Evolutionary conservation across 2,888 invertebrate genomes (phyloP).

Genomic region (Andrena haemorrhoa): DNA sequence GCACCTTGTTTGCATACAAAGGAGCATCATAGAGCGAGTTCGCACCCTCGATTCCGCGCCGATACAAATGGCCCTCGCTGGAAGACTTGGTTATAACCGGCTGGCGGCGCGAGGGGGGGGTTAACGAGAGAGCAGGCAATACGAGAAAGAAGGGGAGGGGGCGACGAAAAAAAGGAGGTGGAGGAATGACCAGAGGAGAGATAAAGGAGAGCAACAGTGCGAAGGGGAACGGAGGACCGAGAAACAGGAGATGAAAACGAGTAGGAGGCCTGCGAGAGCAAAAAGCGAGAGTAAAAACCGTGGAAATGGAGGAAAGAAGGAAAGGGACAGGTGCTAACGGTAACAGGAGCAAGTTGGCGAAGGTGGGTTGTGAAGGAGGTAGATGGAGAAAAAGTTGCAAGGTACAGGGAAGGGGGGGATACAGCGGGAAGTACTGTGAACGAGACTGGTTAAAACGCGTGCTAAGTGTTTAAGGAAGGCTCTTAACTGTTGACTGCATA

Average conservation of each 20-base stretch:
- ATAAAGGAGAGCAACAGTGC: not conserved
- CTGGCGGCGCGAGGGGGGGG: not conserved
- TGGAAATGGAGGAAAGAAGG: slow-evolving; percentile 19
- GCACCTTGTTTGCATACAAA: slow-evolving; percentile 79
- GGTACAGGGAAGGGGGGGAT: not conserved
- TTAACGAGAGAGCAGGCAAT: slow-evolving; percentile 3
- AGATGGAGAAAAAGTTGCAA: not conserved
- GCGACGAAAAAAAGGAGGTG: not conserved
- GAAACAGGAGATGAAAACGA: not conserved
- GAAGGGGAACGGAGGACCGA: not conserved
- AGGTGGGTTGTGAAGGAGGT: not conserved
- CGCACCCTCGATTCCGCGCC: slow-evolving; percentile 67
- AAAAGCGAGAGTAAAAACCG: not conserved
- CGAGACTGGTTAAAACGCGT: slow-evolving; percentile 61
- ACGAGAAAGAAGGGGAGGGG: not conserved
- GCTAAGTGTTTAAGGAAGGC: slow-evolving; percentile 68
- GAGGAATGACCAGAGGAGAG: not conserved
- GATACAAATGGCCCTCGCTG: slow-evolving; percentile 63
- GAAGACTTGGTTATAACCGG: slow-evolving; percentile 20
- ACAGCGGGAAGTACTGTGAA: slow-evolving; percentile 25
- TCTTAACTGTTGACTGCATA: slow-evolving; percentile 55
- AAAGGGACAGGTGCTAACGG: not conserved
- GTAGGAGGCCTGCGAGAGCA: not conserved
- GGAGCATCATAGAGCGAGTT: slow-evolving; percentile 55
- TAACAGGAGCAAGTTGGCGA: not conserved